Evolutionary conservation across 2,113 vertebrate species (phyloP).

Genomic region (Synodontis membranacea): DNA sequence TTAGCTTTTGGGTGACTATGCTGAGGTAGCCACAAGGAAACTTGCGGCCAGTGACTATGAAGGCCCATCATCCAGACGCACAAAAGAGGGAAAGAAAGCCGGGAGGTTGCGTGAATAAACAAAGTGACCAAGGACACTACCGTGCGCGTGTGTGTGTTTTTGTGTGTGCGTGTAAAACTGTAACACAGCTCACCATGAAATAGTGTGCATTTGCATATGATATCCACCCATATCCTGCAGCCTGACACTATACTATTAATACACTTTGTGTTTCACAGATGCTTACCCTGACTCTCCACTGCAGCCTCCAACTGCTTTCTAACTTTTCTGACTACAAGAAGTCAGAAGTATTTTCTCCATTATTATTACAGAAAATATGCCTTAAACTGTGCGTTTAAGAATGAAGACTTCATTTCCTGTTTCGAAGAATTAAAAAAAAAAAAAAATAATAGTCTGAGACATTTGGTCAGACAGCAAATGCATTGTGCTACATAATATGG

Average conservation of each 20-base stretch:
- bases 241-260: background rate
- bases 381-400: background rate
- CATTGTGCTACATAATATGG: background rate
- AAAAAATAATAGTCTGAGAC: background rate
- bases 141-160: background rate
- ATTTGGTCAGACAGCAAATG: background rate
- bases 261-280: background rate
- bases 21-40: constrained; percentile 34
- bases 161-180: background rate
- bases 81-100: constrained; percentile 37
- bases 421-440: background rate
- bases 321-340: background rate
- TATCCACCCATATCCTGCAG: background rate
- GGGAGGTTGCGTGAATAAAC: constrained; percentile 31
- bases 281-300: background rate
- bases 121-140: constrained; percentile 4
- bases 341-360: background rate
- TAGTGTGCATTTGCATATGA: background rate
- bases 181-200: background rate
- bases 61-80: constrained; percentile 38
- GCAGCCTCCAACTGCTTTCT: background rate
- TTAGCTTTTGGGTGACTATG: constrained; percentile 15
- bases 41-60: constrained; percentile 20
- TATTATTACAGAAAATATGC: background rate
- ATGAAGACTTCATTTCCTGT: background rate